Base-by-base conservation (phyloP, 2,113 vertebrate genomes). In the Toxostoma redivivum region DNA sequence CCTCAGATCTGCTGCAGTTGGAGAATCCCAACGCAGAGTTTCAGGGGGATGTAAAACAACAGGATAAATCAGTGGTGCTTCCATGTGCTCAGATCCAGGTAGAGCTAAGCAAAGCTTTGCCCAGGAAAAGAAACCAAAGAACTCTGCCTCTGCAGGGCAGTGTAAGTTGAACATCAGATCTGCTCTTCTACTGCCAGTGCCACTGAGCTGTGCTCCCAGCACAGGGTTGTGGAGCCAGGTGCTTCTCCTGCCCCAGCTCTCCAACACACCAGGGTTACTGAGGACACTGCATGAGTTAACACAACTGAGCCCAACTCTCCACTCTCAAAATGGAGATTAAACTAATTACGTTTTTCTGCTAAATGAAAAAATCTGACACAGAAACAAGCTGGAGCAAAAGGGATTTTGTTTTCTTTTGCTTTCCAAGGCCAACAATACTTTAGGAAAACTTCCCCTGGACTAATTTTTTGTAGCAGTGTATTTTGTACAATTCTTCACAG, bases 1-100 rank as follows among this genome's bases (percentile, higher is more conserved):
- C 6, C 42, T 18, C 71, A 47, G 38, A 42, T 20, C 14, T 62
- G 25, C 47, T 91, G 54, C 17, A 17, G 18, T 0, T 57, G 72
- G 6, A 47, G 5, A 30, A 45, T 57, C 48, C 42, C 0, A 0
- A 16, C 33, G 22, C n/a, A 51, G 30, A 83, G 44, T 10, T 25
- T 18, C 44, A 64, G 22, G 25, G 21, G 30, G 12, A 15, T 48
- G 17, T 70, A 31, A 30, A 45, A 45, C 6, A 11, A 3, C 28
- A 10, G 24, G 31, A 38, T 51, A 71, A 89, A 71, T 19, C 44
- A 18, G 33, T 7, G 38, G 10, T 24, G 30, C 38, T 51, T 81
- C 83, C 70, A 21, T 0, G 5, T 50, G 31, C 33, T 44, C 35
- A 33, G 28, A 45, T 51, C 51, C 2, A 1, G 22, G 15, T 6